Conservation (phyloP, 2,113 vertebrate species). For the Cephalopterus ornatus region DNA sequence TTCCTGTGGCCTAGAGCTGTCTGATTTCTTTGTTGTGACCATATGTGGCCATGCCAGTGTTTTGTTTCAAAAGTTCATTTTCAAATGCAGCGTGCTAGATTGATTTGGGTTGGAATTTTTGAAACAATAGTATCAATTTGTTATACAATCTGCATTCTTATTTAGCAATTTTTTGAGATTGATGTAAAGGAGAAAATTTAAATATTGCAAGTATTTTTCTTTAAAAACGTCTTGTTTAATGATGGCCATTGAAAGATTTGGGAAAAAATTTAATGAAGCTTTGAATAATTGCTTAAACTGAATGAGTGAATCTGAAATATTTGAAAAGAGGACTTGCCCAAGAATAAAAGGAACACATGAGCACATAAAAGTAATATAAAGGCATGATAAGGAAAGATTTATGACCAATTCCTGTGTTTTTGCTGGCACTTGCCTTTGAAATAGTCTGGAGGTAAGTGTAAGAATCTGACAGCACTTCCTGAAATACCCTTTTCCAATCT, state of each 20-base stretch:
- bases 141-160: neutral
- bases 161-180: neutral
- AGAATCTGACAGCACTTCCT: neutral
- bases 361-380: neutral
- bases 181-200: neutral
- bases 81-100: neutral
- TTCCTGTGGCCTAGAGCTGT: neutral
- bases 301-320: neutral
- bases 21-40: neutral
- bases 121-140: neutral
- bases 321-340: neutral
- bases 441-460: neutral
- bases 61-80: neutral
- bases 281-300: neutral
- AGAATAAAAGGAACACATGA: neutral
- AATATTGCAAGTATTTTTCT: neutral
- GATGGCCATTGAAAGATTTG: neutral
- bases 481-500: neutral
- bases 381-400: neutral
- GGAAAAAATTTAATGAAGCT: neutral
- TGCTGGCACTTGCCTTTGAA: constrained; percentile 30
- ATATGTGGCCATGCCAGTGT: neutral
- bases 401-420: neutral
- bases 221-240: neutral
- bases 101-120: neutral